Conservation (phyloP, 92 coral and sea anemone species). For the Epizoanthus fatuus region DNA sequence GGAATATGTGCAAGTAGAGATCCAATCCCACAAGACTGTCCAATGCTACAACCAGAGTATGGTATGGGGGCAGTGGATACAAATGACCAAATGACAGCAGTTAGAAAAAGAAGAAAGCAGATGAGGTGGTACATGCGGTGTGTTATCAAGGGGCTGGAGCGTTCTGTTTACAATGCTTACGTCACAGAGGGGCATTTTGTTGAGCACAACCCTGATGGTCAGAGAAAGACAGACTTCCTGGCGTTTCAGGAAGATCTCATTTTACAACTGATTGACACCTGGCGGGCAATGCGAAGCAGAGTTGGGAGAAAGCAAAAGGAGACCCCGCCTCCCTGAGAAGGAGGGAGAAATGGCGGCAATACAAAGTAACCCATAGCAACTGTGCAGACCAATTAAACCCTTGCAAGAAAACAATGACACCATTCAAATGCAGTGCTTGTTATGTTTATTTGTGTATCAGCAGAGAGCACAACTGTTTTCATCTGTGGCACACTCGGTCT, state of each 20-base stretch:
- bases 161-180: no score
- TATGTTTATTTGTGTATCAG: slow-evolving; percentile 62
- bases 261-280: slow-evolving; percentile 35
- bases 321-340: slow-evolving; percentile 54
- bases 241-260: slow-evolving; percentile 60
- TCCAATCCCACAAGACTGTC: no score
- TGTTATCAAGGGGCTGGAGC: no score
- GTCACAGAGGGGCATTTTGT: no score
- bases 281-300: slow-evolving; percentile 42
- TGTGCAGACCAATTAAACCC: no score
- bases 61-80: no score
- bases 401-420: slow-evolving; percentile 37
- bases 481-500: slow-evolving; percentile 51
- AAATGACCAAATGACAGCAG: no score
- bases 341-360: slow-evolving; percentile 45
- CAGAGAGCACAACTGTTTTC: slow-evolving; percentile 53
- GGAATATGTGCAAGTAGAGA: no score
- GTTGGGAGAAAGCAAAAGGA: slow-evolving; percentile 51
- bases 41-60: no score
- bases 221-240: neutral
- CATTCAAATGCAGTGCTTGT: slow-evolving; percentile 44
- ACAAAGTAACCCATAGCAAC: slow-evolving; percentile 6
- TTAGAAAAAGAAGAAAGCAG: no score
- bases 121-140: no score
- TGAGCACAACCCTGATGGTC: no score